These are phyloP conservation scores for Typhlomys cinereus DNA, from an alignment of 2,113 vertebrate species.

Conservation along the genomic window DNA sequence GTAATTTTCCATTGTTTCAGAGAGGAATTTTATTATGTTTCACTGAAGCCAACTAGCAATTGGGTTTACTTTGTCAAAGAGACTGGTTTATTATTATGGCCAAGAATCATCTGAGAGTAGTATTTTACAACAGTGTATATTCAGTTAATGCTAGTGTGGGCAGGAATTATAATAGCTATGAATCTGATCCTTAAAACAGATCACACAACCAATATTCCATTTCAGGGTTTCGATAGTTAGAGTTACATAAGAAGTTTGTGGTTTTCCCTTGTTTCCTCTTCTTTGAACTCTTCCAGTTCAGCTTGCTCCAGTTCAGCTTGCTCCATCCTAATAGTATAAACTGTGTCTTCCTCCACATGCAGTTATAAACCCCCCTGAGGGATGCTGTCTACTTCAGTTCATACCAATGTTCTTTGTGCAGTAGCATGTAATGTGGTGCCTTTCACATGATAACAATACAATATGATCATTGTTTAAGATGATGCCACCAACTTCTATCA, in stretches of 20 bases:
- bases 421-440: neutral
- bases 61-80: constrained; percentile 29
- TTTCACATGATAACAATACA: neutral
- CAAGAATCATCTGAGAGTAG: neutral
- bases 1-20: neutral
- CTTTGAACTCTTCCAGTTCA: neutral
- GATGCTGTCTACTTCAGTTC: neutral
- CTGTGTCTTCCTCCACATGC: neutral
- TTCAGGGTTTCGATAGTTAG: neutral
- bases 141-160: neutral
- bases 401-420: neutral
- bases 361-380: neutral
- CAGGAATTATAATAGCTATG: neutral
- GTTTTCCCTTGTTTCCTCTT: neutral
- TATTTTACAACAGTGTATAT: neutral
- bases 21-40: neutral
- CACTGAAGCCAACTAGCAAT: neutral
- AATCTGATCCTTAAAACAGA: neutral
- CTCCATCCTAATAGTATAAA: neutral
- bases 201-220: neutral
- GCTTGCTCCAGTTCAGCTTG: neutral
- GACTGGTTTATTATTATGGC: neutral
- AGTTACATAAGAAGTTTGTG: neutral
- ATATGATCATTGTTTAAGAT: neutral
- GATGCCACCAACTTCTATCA: neutral